Base-by-base conservation (phyloP, 2,888 invertebrate genomes). In the Hesperia comma region DNA sequence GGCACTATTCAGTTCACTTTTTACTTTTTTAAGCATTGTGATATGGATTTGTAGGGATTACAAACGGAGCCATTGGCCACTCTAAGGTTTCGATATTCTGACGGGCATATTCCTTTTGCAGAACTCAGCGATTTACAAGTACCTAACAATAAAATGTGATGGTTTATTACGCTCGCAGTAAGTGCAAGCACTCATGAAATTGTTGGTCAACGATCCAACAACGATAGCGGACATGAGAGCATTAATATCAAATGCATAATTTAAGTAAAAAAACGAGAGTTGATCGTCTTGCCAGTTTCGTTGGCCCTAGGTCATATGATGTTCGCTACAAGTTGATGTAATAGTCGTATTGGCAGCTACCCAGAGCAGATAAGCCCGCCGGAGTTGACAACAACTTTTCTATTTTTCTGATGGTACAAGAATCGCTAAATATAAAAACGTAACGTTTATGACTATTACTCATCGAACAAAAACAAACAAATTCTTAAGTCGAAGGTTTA, bases 361-460 rank as follows among this genome's bases (percentile, higher is more conserved):
- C 75, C 74, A 76, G 69, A 55, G 17, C 17, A 19, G 43, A 68
- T 73, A 72, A 76, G 46, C 26, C 49, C 58, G 61, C 15, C 49
- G 60, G 56, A 49, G 62, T 67, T 66, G 68, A 68, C 70, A 70
- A 67, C 69, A 40, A 6, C 54, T 63, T 56, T 53, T 8, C 37
- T 37, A 61, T 40, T 68, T 63, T 53, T 26, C 51, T 54, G 32
- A 46, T 10, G 26, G 41, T 40, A 51, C 43, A 33, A 17, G 37
- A 57, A 57, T 41, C 32, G 21, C 60, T 66, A 66, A 66, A 66
- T 58, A 41, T 64, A 60, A 57, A 41, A 57, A 43, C 6, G 19
- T 43, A 7, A 53, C 15, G 21, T 40, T 41, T 54, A 40, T 26
- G 51, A 19, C 21, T 40, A 2, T 15, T 15, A 46, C 46, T 46